phyloP scores from a whole-genome alignment of 2,797 vertebrate species.

The Sebastes melanostomus region DNA sequence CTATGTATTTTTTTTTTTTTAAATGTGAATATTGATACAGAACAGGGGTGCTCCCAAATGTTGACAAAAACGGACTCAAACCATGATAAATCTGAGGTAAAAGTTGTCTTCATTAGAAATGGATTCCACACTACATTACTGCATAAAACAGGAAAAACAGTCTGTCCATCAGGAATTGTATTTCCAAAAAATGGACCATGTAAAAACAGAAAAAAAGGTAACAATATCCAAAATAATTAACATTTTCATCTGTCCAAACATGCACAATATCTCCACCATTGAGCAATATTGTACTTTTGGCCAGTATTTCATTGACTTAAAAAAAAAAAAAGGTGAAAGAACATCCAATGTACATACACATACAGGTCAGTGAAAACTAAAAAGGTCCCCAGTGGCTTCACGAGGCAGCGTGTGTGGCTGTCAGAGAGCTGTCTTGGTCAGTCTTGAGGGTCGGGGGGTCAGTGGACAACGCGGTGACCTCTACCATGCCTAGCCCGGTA shows the following conservation, averaged over 20 bases:
- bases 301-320: constrained; percentile 64
- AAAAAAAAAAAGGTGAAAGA: constrained; percentile 60
- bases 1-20: constrained; percentile 36
- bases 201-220: constrained; percentile 76
- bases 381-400: constrained; percentile 82
- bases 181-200: constrained; percentile 60
- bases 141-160: constrained; percentile 76
- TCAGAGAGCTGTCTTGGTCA: constrained; percentile 76
- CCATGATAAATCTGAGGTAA: constrained; percentile 84
- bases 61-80: constrained; percentile 71
- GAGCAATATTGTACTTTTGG: constrained; percentile 69
- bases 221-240: constrained; percentile 74
- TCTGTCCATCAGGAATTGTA: constrained; percentile 63
- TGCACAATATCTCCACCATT: constrained; percentile 50
- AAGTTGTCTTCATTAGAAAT: constrained; percentile 86
- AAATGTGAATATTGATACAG: constrained; percentile 64
- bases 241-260: constrained; percentile 53
- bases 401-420: constrained; percentile 90
- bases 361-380: constrained; percentile 77
- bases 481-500: constrained; percentile 97
- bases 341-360: constrained; percentile 80
- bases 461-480: constrained; percentile 89
- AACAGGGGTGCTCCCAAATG: constrained; percentile 62
- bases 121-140: constrained; percentile 80
- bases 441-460: constrained; percentile 73